Conservation (phyloP, 2,888 invertebrate genomes). For the Phania funesta region DNA sequence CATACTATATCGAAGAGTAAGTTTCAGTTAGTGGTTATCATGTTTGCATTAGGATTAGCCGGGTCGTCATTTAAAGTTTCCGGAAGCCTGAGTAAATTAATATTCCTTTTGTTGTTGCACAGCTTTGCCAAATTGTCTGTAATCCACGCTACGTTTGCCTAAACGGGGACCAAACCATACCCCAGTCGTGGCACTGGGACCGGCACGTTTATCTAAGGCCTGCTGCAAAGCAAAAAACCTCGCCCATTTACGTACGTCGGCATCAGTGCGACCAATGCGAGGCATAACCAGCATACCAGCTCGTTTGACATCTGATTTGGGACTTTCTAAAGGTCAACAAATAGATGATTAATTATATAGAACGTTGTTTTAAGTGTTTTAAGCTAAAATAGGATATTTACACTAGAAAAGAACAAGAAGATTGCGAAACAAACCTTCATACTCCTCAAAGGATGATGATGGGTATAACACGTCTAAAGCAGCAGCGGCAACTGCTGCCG, state of each 20-base stretch:
- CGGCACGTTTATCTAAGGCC: constrained; percentile 78
- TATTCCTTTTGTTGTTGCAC: constrained; percentile 55
- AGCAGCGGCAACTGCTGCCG: constrained; percentile 49
- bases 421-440: constrained; percentile 79
- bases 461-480: constrained; percentile 80
- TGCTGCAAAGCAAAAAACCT: constrained; percentile 77
- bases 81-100: constrained; percentile 22
- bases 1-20: constrained; percentile 5
- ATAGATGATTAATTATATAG: too few relatives aligned
- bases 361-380: not conserved
- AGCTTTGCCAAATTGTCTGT: constrained; percentile 40
- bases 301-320: constrained; percentile 77
- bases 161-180: constrained; percentile 87
- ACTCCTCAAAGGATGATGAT: constrained; percentile 81
- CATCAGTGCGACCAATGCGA: constrained; percentile 80
- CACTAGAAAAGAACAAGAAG: too few relatives aligned
- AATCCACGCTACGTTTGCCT: constrained; percentile 81
- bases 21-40: constrained; percentile 26
- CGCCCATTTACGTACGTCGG: constrained; percentile 77
- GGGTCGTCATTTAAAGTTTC: constrained; percentile 21
- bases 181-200: constrained; percentile 80
- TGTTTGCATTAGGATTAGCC: constrained; percentile 16
- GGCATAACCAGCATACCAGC: constrained; percentile 81
- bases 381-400: too few relatives aligned
- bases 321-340: constrained; percentile 72